These are phyloP conservation scores for Acleris literana DNA, from an alignment of 2,888 invertebrate genomes.

Conservation along the genomic window DNA sequence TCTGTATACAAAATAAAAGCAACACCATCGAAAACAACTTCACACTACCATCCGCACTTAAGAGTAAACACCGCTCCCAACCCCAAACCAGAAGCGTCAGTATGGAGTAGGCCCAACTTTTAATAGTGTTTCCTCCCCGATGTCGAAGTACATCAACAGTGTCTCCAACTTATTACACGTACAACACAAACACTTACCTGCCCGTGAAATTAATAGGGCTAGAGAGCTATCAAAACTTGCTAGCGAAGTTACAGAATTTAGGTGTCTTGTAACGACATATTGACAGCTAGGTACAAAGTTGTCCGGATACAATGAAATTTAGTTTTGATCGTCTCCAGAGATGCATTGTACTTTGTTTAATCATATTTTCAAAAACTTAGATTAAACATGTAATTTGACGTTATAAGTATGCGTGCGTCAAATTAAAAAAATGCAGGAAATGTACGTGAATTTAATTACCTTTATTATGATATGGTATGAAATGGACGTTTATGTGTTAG, in stretches of 20 bases:
- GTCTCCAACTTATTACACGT: conserved; percentile 34
- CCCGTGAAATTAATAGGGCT: conserved; percentile 34
- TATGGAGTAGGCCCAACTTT: conserved; percentile 72
- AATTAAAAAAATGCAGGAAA: no score
- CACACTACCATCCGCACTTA: neutral
- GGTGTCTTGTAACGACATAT: neutral
- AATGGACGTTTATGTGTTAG: no score
- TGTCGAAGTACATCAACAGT: conserved; percentile 31
- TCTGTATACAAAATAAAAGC: no score
- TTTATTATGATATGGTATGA: no score
- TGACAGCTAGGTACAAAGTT: no score
- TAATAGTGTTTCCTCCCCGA: conserved; percentile 70
- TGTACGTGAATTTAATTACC: no score
- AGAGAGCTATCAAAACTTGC: conserved; percentile 22
- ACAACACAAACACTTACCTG: conserved; percentile 37
- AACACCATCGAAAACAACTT: neutral
- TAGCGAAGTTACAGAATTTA: neutral
- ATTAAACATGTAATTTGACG: no score
- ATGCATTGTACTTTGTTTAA: no score
- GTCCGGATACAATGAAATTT: no score
- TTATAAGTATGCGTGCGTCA: no score
- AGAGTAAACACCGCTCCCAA: conserved; percentile 39
- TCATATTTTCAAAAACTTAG: no score
- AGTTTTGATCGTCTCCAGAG: no score
- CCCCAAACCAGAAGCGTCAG: conserved; percentile 63